phyloP scores from a whole-genome alignment of 2,113 vertebrate genomes.

The Phyllostomus hastatus region DNA sequence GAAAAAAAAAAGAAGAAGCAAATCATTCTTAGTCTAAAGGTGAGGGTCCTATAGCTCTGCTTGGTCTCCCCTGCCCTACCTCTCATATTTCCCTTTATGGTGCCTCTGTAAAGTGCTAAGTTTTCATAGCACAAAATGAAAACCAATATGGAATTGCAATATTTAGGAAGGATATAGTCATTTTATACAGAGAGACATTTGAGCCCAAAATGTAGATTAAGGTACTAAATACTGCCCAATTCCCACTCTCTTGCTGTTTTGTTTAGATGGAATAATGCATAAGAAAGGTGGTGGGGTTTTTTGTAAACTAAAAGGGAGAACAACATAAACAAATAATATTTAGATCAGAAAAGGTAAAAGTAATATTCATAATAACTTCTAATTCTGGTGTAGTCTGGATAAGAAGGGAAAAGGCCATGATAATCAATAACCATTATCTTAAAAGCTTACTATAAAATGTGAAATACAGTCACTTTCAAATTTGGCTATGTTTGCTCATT shows the following conservation, averaged over 20 bases:
- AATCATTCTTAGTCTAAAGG: slow-evolving; percentile 44
- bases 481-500: background rate
- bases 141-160: background rate
- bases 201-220: background rate
- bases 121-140: background rate
- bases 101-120: background rate
- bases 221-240: background rate
- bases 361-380: background rate
- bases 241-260: background rate
- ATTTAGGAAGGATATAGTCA: background rate
- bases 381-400: background rate
- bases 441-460: background rate
- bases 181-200: background rate
- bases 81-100: background rate
- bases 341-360: background rate
- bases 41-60: slow-evolving; percentile 43
- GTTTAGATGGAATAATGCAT: background rate
- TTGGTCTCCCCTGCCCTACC: background rate
- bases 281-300: background rate
- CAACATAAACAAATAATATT: background rate
- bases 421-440: background rate
- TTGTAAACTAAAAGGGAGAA: background rate
- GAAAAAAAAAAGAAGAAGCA: slow-evolving; percentile 68
- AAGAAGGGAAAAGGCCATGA: background rate
- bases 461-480: background rate